Percentiles rank a stretch among this genome's conserved stretches.
Evolutionary conservation across 2,797 vertebrate species (phyloP).

Genomic region (Trichosurus vulpecula): DNA sequence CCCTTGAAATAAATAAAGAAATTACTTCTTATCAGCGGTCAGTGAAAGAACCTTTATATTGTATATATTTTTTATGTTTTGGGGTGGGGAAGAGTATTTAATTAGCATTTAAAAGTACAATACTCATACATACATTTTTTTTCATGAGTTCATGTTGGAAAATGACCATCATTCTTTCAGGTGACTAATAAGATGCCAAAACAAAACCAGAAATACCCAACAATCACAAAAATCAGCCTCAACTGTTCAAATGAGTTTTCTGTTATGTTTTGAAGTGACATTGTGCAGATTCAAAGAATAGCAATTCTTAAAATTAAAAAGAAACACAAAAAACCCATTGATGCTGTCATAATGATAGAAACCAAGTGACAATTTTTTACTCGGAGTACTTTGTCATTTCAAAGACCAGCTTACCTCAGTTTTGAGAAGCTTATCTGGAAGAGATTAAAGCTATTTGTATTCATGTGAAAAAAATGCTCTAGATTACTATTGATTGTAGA

Average conservation of each 20-base stretch:
- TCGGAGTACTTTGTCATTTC: constrained; percentile 27
- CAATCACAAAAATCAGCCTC: neutral
- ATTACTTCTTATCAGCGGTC: neutral
- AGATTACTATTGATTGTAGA: too few relatives aligned
- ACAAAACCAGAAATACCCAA: constrained; percentile 11
- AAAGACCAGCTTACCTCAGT: neutral
- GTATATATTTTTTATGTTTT: neutral
- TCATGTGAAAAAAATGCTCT: too few relatives aligned
- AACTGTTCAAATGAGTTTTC: neutral
- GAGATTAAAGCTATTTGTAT: too few relatives aligned
- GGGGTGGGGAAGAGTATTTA: neutral
- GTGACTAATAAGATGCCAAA: constrained; percentile 66
- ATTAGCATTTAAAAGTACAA: constrained; percentile 59
- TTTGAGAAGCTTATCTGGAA: neutral
- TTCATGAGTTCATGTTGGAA: constrained; percentile 72
- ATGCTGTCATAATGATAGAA: constrained; percentile 16
- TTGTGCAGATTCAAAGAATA: constrained; percentile 56
- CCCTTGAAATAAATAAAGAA: neutral
- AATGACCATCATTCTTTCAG: constrained; percentile 70
- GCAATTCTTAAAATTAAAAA: constrained; percentile 44
- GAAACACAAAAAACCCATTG: neutral
- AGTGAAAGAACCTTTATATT: neutral
- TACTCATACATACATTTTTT: constrained; percentile 59
- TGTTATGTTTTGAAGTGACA: constrained; percentile 67
- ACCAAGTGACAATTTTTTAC: constrained; percentile 27